A percentile compares a stretch with the other conserved stretches of the same genome.
These are phyloP conservation scores for Dione vanillae DNA, from an alignment of 2,888 invertebrate species.

Conservation along the genomic window DNA sequence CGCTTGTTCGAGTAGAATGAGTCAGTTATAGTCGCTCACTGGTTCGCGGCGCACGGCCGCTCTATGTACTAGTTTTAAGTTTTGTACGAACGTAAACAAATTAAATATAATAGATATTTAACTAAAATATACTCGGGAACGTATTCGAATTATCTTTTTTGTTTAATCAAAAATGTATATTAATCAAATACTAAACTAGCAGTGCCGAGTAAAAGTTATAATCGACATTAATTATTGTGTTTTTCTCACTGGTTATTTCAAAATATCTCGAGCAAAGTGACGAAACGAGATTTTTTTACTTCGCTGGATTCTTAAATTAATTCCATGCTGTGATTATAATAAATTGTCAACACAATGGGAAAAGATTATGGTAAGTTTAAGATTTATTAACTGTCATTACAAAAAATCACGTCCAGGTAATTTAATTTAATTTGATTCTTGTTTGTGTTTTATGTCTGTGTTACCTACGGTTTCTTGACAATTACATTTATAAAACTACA, in stretches of 20 bases:
- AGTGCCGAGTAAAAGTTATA: slow-evolving; percentile 28
- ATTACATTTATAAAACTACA: too few relatives aligned
- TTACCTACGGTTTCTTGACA: too few relatives aligned
- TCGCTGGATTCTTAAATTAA: neutral
- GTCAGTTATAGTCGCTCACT: slow-evolving; percentile 46
- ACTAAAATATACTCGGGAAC: slow-evolving; percentile 20
- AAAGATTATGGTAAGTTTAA: slow-evolving; percentile 67
- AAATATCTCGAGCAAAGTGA: slow-evolving; percentile 42
- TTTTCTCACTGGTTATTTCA: slow-evolving; percentile 42
- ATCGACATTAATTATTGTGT: slow-evolving; percentile 47
- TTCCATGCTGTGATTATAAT: neutral
- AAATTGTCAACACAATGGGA: slow-evolving; percentile 56
- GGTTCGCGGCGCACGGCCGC: slow-evolving; percentile 22
- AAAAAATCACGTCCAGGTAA: neutral
- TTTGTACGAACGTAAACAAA: slow-evolving; percentile 52
- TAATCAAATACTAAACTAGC: neutral
- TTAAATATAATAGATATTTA: slow-evolving; percentile 41
- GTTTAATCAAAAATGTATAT: slow-evolving; percentile 14
- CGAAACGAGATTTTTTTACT: neutral
- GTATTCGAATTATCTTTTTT: slow-evolving; percentile 14
- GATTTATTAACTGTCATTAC: neutral
- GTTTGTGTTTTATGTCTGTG: neutral
- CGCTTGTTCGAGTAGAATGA: slow-evolving; percentile 24
- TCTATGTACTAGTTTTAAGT: neutral
- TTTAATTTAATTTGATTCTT: slow-evolving; percentile 6